These are phyloP conservation scores for Rhabdophis nuchalis DNA, from an alignment of 2,797 vertebrate genomes.

Conservation along the genomic window DNA sequence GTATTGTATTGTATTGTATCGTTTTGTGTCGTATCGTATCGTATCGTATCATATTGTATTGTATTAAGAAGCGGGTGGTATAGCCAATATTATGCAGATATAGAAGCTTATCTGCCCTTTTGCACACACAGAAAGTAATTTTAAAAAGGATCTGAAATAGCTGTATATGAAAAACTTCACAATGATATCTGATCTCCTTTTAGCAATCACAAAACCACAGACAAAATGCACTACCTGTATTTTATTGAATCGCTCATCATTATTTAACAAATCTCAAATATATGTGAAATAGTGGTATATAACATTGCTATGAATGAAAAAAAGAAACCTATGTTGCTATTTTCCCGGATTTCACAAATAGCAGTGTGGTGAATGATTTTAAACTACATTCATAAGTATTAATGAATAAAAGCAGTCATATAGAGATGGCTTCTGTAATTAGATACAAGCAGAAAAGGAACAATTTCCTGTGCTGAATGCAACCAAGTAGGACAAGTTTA, in stretches of 20 bases:
- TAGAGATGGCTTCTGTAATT: conserved; percentile 8
- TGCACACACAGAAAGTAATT: neutral
- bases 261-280: neutral
- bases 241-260: neutral
- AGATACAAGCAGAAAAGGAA: neutral
- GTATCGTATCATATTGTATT: too few species aligned
- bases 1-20: too few species aligned
- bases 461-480: neutral
- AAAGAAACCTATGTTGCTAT: neutral
- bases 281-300: neutral
- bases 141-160: neutral
- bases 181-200: neutral
- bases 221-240: neutral
- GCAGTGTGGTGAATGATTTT: neutral
- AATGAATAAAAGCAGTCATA: neutral
- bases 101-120: neutral
- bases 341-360: neutral
- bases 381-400: conserved; percentile 9
- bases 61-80: neutral
- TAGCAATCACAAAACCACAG: neutral
- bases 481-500: neutral
- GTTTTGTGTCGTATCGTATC: too few species aligned
- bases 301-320: neutral
- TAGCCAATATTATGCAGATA: neutral
- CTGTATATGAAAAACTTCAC: neutral